Conservation (phyloP, 2,113 vertebrate species). For the Pithys albifrons region DNA sequence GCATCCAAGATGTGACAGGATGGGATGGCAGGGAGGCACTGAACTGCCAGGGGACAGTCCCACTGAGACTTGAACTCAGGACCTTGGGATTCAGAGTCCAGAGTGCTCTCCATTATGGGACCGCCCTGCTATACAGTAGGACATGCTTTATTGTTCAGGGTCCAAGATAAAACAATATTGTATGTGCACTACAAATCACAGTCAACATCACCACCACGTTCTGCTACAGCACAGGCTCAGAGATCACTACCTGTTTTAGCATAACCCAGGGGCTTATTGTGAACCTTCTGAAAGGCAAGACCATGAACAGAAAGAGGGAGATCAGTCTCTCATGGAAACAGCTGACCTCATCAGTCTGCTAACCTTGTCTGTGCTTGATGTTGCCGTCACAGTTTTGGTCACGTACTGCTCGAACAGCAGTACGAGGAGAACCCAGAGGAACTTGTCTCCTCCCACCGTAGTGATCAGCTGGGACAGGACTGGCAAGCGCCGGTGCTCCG, state of each 20-base stretch:
- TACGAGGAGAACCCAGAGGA: slow-evolving; percentile 90
- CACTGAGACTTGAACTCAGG: too few relatives aligned
- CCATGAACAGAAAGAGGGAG: not conserved
- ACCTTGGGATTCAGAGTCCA: too few relatives aligned
- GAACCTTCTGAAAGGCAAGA: not conserved
- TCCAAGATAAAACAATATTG: not conserved
- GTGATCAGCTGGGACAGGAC: slow-evolving; percentile 83
- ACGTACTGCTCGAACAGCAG: slow-evolving; percentile 91
- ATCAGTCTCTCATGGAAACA: not conserved
- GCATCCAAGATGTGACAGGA: too few relatives aligned
- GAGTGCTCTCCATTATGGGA: too few relatives aligned
- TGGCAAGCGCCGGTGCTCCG: slow-evolving; percentile 89
- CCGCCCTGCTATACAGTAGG: not conserved
- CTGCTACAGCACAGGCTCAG: not conserved
- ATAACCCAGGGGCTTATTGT: not conserved
- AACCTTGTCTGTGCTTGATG: slow-evolving; percentile 84
- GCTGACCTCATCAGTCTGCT: not conserved
- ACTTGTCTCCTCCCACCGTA: slow-evolving; percentile 82
- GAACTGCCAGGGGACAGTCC: too few relatives aligned
- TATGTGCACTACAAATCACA: not conserved
- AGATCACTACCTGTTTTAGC: not conserved
- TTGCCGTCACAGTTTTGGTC: slow-evolving; percentile 71
- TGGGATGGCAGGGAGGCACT: too few relatives aligned
- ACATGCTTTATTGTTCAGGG: not conserved
- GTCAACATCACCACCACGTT: not conserved